Percentiles rank a stretch among this genome's conserved stretches.
Evolutionary conservation across 2,888 invertebrate species (phyloP).

Genomic region (Hymenopus coronatus): DNA sequence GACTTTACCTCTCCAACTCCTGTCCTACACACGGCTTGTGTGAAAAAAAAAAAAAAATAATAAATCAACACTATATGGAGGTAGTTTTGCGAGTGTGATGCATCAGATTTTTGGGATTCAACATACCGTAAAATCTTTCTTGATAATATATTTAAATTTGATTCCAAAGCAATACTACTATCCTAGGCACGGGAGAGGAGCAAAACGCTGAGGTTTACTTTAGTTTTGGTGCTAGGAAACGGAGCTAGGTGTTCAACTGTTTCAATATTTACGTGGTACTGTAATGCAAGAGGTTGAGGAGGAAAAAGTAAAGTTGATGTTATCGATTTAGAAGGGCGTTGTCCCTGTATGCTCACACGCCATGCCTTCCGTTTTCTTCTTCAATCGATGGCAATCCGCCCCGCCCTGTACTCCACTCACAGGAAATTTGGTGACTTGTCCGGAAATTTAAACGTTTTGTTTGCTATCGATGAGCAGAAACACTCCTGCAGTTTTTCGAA

Average conservation of each 20-base stretch:
- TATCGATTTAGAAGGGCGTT: not conserved
- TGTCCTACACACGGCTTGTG: no score
- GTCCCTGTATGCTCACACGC: not conserved
- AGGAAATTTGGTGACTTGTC: not conserved
- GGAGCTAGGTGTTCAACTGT: not conserved
- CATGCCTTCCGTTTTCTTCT: not conserved
- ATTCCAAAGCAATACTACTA: no score
- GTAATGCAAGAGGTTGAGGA: not conserved
- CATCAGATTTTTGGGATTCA: no score
- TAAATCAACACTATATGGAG: no score
- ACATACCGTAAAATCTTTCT: no score
- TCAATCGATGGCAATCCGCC: constrained; percentile 12
- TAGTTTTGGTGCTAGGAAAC: not conserved
- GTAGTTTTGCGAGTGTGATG: no score
- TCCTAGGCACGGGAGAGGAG: no score
- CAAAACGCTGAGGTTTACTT: no score
- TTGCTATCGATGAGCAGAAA: not conserved
- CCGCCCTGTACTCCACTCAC: not conserved
- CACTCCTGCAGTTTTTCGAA: not conserved
- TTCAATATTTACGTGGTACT: not conserved
- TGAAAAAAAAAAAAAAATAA: no score
- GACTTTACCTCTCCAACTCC: no score
- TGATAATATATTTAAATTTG: no score
- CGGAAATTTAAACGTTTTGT: not conserved
- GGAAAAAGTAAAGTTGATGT: not conserved